phyloP scores from a whole-genome alignment of 2,888 invertebrate genomes.

The Helleia helle region DNA sequence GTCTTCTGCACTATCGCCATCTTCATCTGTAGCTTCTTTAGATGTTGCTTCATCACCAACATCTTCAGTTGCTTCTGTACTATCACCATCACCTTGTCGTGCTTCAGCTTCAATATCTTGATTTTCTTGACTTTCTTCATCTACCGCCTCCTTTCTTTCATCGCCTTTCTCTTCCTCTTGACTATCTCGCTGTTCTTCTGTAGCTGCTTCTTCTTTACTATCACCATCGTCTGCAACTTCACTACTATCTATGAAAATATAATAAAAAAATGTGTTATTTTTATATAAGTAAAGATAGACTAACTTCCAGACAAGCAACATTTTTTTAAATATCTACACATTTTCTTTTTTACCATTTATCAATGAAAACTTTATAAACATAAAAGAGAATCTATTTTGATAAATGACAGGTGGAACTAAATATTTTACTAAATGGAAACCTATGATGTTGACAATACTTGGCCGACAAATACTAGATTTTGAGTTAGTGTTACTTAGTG shows the following conservation, averaged over 20 bases:
- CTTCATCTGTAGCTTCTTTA: constrained; percentile 26
- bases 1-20: constrained; percentile 25
- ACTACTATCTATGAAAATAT: constrained; percentile 46
- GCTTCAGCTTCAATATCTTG: constrained; percentile 23
- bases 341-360: too few relatives aligned
- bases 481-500: too few relatives aligned
- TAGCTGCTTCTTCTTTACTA: constrained; percentile 41
- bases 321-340: too few relatives aligned
- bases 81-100: constrained; percentile 22
- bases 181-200: constrained; percentile 29
- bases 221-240: constrained; percentile 42
- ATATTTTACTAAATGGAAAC: too few relatives aligned
- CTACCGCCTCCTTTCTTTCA: constrained; percentile 26
- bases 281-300: too few relatives aligned
- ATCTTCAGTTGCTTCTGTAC: constrained; percentile 36
- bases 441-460: too few relatives aligned
- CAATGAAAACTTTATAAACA: too few relatives aligned
- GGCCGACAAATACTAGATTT: too few relatives aligned
- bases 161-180: constrained; percentile 27
- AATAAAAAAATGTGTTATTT: too few relatives aligned
- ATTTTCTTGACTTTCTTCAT: constrained; percentile 30
- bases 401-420: too few relatives aligned
- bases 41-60: constrained; percentile 30
- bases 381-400: too few relatives aligned
- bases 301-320: too few relatives aligned